Conservation (phyloP, 2,797 vertebrate species). For the Botia almorhae region DNA sequence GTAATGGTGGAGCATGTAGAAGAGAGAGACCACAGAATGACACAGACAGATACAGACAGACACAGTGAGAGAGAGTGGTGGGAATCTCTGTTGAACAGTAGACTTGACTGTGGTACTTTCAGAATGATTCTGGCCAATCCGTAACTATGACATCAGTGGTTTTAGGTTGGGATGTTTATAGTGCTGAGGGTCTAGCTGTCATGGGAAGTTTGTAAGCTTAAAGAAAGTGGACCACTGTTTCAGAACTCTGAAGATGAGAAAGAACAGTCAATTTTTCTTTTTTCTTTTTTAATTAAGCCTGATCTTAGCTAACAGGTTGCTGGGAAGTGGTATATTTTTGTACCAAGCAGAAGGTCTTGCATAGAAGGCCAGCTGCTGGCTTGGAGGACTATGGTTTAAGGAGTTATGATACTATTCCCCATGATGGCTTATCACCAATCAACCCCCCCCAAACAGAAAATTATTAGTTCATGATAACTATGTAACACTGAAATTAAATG, state of each 20-base stretch:
- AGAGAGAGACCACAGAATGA: constrained; percentile 36
- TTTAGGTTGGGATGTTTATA: constrained; percentile 54
- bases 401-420: no score
- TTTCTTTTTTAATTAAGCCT: no score
- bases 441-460: background rate
- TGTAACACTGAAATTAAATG: background rate
- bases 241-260: constrained; percentile 3
- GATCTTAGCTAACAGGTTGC: no score
- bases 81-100: background rate
- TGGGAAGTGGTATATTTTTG: no score
- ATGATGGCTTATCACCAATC: no score
- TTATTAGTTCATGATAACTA: background rate
- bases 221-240: constrained; percentile 13
- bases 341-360: no score
- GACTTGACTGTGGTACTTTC: constrained; percentile 8
- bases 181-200: constrained; percentile 44
- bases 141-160: constrained; percentile 38
- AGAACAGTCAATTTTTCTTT: no score
- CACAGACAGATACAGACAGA: constrained; percentile 8
- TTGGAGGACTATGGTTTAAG: no score
- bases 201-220: constrained; percentile 54
- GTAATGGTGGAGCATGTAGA: constrained; percentile 32
- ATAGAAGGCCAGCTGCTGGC: no score
- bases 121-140: constrained; percentile 21
- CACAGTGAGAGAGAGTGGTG: background rate